These are phyloP conservation scores for Cavia porcellus DNA, from an alignment of 2,113 vertebrate genomes.

Conservation along the genomic window DNA sequence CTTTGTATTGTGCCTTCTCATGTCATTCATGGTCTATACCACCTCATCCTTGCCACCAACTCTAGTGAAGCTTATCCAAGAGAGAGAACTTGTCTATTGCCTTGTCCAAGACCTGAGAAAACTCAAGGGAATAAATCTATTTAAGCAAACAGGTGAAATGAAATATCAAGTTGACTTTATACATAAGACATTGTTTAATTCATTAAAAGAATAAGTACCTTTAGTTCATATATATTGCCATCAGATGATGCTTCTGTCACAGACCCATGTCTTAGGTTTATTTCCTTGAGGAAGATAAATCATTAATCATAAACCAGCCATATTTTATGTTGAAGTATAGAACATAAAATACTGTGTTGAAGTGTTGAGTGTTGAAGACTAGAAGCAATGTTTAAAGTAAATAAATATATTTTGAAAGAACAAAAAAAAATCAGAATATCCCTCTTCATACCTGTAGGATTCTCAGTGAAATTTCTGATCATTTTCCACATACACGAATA, in stretches of 20 bases:
- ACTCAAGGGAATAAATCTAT: neutral
- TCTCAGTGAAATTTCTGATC: neutral
- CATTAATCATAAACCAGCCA: neutral
- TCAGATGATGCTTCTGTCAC: neutral
- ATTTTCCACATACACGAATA: neutral
- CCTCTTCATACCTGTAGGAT: neutral
- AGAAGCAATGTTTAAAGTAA: constrained; percentile 10
- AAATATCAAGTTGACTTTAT: neutral
- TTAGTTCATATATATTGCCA: neutral
- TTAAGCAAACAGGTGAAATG: neutral
- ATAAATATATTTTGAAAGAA: constrained; percentile 27
- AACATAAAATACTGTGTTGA: too few relatives aligned
- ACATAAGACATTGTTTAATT: neutral
- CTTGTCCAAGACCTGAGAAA: neutral
- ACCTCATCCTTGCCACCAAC: rapidly evolving
- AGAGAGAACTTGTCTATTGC: neutral
- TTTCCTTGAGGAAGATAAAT: neutral
- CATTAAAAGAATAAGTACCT: neutral
- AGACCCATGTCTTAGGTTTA: neutral
- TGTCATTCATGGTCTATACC: neutral
- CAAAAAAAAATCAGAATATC: neutral
- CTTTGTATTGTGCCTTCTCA: neutral
- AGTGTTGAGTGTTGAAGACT: neutral
- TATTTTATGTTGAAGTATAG: neutral
- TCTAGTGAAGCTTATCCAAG: neutral